Percentiles rank a stretch among this genome's conserved stretches.
Conservation (phyloP, 2,797 vertebrate genomes). For the Arrhamphus sclerolepis region DNA sequence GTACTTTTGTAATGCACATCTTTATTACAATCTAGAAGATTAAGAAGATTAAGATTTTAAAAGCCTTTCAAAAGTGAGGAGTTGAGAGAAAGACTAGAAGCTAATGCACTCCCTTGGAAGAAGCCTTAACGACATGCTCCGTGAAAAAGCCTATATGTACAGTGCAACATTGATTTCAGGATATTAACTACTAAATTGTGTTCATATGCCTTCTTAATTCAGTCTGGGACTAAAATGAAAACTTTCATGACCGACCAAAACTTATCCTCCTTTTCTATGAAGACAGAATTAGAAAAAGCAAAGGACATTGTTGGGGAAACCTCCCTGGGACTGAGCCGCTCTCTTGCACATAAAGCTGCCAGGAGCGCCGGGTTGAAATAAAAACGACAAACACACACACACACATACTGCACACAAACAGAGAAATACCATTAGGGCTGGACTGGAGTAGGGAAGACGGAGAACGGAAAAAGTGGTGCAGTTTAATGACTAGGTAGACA, state of each 20-base stretch:
- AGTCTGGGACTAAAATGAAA: constrained; percentile 11
- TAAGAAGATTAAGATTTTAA: neutral
- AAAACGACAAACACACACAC: constrained; percentile 41
- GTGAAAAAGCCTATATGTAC: too few species aligned
- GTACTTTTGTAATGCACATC: constrained; percentile 7
- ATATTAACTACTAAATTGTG: too few species aligned
- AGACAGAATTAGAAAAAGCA: too few species aligned
- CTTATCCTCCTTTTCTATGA: neutral
- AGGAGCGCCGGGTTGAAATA: constrained; percentile 11
- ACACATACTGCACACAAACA: constrained; percentile 39
- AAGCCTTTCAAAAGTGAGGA: too few species aligned
- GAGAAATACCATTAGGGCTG: constrained; percentile 65
- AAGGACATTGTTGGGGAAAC: constrained; percentile 23
- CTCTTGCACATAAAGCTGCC: constrained; percentile 16
- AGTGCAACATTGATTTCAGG: too few species aligned
- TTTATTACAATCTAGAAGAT: constrained; percentile 33
- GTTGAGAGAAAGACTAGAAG: too few species aligned
- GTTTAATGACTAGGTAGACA: constrained; percentile 73
- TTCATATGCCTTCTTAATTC: neutral
- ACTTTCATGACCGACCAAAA: neutral
- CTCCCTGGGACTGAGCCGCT: constrained; percentile 6
- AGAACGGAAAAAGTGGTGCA: constrained; percentile 65
- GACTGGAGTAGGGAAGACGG: constrained; percentile 29
- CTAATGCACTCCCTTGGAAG: too few species aligned
- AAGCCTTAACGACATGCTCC: too few species aligned